Evolutionary conservation across 1,140 invertebrate genomes (phyloP), one percentile per base, ranked within the genome.

Genomic region (Drosophila lacteicornis): DNA sequence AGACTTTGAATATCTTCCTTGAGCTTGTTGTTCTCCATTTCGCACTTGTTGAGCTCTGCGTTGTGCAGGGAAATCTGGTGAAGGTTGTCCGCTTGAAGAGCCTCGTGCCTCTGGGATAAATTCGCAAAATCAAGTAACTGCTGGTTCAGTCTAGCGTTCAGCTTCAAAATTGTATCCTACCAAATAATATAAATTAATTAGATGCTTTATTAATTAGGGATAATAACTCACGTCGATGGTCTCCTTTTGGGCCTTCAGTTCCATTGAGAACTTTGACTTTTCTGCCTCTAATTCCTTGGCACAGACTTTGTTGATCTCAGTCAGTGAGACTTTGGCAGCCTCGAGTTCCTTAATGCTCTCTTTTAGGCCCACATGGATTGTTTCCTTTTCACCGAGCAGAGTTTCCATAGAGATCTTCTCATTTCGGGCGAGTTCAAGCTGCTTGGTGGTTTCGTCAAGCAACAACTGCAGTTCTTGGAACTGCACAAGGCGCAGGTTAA

Each of bases 301-400:
- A 9, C 9, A 38, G 2, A 15, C 19, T 11, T 38, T 33, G 51
- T 38, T 38, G 8, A 9, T 1, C 2, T 38, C 13, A 25, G 11
- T 0, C 12, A 55, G 4, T 1, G 13, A 38, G 19, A 1, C 15
- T 5, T 11, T 13, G 25, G 8, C 1, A 6, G 13, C 19, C 8
- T 56, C 13, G 15, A 56, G 36, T 0, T 13, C 11, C 17, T 53
- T 3, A 19, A 33, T 13, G 27, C 27, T 15, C 11, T 19, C n/a
- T 4, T 19, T 4, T 1, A 53, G 11, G 3, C 12, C 7, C 6
- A 7, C 13, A 1, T 19, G 11, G 0, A 4, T 0, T 2, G 0
- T 13, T 53, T 36, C 27, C 11, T 13, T 53, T 7, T 53, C 5
- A n/a, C 1, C 40, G 15, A 42, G 40, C 13, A n/a, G 40, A 42